Conservation (phyloP, 2,113 vertebrate genomes). For the Herpetotheres cachinnans region DNA sequence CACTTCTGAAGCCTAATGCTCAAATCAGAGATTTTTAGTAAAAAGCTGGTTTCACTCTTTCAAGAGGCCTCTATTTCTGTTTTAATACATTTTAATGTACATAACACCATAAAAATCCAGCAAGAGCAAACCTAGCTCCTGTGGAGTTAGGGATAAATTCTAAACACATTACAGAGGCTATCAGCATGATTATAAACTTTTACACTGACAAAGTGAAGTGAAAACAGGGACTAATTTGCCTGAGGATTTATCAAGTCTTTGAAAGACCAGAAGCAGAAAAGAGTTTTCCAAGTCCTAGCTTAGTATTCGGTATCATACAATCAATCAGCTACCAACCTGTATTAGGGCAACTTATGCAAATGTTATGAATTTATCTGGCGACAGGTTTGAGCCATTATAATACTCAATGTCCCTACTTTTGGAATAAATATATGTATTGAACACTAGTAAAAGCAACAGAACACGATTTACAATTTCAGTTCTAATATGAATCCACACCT, state of each 20-base stretch:
- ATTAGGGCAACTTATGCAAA: background rate
- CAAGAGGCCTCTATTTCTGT: background rate
- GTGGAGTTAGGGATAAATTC: background rate
- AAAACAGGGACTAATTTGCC: background rate
- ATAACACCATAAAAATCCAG: background rate
- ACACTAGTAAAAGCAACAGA: background rate
- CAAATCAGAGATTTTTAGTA: background rate
- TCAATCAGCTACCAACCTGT: background rate
- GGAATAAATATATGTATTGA: background rate
- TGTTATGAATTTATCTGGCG: accelerated
- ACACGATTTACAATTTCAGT: accelerated
- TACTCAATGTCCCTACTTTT: accelerated
- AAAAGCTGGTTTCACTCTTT: background rate
- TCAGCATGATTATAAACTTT: background rate
- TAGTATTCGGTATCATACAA: background rate
- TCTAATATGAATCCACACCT: accelerated
- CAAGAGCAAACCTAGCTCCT: background rate
- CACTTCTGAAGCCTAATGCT: background rate
- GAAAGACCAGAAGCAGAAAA: background rate
- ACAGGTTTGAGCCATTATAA: background rate
- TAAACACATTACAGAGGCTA: background rate
- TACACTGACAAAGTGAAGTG: background rate
- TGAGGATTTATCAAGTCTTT: background rate
- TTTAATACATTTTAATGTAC: background rate
- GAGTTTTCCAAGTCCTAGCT: background rate